phyloP scores from a whole-genome alignment of 2,113 vertebrate genomes.

The Rhizomys pruinosus region DNA sequence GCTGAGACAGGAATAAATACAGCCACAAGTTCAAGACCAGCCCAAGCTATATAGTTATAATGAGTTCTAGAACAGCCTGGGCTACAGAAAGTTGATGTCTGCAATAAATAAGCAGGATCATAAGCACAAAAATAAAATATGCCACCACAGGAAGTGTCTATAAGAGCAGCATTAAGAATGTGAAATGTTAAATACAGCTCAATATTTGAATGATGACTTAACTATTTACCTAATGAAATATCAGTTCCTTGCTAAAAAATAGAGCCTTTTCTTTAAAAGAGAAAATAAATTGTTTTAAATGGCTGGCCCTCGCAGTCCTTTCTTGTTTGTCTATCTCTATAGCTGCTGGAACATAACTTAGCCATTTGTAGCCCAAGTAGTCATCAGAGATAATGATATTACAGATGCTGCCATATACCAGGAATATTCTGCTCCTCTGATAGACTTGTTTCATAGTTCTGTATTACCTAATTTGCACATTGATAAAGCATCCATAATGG shows the following conservation, averaged over 20 bases:
- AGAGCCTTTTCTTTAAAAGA: background rate
- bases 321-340: background rate
- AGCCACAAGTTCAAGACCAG: background rate
- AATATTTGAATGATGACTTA: background rate
- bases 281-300: background rate
- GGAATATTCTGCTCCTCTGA: background rate
- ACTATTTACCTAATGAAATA: background rate
- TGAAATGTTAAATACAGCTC: background rate
- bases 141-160: background rate
- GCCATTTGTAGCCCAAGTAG: background rate
- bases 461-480: background rate
- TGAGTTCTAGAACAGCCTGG: background rate
- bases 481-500: background rate
- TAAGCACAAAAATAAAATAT: background rate
- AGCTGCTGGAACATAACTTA: background rate
- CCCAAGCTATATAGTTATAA: background rate
- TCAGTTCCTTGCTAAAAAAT: background rate
- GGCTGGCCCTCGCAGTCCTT: background rate
- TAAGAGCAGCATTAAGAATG: background rate
- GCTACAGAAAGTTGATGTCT: background rate
- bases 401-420: background rate
- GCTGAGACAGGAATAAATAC: background rate
- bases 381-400: background rate
- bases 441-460: background rate
- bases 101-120: background rate